Percentiles rank a stretch among this genome's conserved stretches.
Conservation (phyloP, 1,140 invertebrate genomes). For the Calycopis cecrops region DNA sequence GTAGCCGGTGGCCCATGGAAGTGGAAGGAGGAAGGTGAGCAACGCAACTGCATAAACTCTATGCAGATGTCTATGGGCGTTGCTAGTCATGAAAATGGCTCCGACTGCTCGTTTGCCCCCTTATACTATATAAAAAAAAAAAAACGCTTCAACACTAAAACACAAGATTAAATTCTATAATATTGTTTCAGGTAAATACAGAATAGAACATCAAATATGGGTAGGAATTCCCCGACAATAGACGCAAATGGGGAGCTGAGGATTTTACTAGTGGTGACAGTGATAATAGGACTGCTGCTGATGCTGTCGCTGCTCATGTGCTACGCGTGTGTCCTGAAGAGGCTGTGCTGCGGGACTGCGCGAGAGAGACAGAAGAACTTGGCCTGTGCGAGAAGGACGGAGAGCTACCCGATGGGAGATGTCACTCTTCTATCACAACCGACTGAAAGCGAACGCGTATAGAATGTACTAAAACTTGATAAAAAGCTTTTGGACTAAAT, state of each 20-base stretch:
- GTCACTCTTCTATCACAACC: slow-evolving; percentile 73
- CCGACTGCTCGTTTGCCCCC: no score
- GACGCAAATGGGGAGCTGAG: slow-evolving; percentile 70
- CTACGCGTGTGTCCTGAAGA: slow-evolving; percentile 74
- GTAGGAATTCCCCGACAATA: slow-evolving; percentile 42
- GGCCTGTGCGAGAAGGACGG: slow-evolving; percentile 49
- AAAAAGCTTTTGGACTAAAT: no score
- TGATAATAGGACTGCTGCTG: slow-evolving; percentile 69
- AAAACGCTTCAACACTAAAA: not conserved
- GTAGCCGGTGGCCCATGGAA: no score
- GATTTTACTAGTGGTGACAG: slow-evolving; percentile 71
- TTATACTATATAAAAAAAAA: not conserved
- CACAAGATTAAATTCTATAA: not conserved
- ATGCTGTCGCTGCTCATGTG: slow-evolving; percentile 75
- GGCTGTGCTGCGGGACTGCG: slow-evolving; percentile 68
- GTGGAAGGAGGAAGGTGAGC: no score
- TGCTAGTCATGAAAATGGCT: no score
- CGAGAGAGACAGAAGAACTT: slow-evolving; percentile 58
- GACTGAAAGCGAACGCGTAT: slow-evolving; percentile 73
- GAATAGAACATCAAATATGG: slow-evolving; percentile 36
- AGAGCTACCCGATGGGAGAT: slow-evolving; percentile 72
- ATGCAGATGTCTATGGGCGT: no score
- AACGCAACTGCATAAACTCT: no score
- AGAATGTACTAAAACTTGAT: no score
- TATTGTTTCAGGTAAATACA: slow-evolving; percentile 27